These are phyloP conservation scores for Lophotis ruficrista DNA, from an alignment of 2,113 vertebrate species.

Conservation along the genomic window DNA sequence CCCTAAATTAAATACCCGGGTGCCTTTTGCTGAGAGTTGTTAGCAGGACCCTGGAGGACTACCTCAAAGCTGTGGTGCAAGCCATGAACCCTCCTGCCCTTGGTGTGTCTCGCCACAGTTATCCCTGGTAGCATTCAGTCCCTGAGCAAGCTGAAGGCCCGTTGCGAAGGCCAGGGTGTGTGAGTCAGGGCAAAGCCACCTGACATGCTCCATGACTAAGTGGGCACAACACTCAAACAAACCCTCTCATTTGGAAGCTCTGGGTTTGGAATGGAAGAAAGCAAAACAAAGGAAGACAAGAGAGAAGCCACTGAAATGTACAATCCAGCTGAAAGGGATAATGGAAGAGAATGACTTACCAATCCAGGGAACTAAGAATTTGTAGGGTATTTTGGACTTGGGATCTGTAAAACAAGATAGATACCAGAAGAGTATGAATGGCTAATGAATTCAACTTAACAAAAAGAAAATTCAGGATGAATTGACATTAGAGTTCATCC, in stretches of 20 bases:
- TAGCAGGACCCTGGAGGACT: background rate
- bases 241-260: background rate
- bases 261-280: background rate
- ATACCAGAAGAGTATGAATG: background rate
- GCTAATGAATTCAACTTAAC: background rate
- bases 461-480: background rate
- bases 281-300: background rate
- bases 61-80: background rate
- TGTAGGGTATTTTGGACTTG: background rate
- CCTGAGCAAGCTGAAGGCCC: background rate
- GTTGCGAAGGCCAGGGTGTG: background rate
- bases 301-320: background rate
- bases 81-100: background rate
- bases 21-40: background rate
- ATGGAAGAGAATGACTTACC: slow-evolving; percentile 19
- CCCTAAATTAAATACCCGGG: background rate
- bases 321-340: background rate
- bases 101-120: background rate
- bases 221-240: background rate
- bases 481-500: accelerated
- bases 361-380: slow-evolving; percentile 27
- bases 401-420: slow-evolving; percentile 12
- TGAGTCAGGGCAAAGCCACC: background rate
- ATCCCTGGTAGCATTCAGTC: background rate
- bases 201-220: background rate